phyloP scores from a whole-genome alignment of 1,140 invertebrate species.

The Drosophila tani region DNA sequence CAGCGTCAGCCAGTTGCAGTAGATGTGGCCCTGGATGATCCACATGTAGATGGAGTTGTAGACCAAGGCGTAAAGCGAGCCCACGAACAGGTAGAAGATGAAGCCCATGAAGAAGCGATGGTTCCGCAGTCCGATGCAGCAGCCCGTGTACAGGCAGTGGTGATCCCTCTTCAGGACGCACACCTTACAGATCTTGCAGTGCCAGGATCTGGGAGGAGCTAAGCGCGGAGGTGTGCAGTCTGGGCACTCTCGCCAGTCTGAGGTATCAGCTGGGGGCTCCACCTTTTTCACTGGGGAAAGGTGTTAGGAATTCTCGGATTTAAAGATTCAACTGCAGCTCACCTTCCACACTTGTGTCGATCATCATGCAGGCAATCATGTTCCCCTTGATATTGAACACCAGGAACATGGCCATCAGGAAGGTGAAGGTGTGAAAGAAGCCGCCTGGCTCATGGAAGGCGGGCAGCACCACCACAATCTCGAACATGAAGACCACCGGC shows the following conservation, averaged over 20 bases:
- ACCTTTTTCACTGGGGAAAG: no score
- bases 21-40: slow-evolving; percentile 84
- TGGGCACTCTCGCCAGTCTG: slow-evolving; percentile 49
- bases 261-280: slow-evolving; percentile 6
- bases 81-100: slow-evolving; percentile 91
- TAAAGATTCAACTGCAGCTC: no score
- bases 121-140: slow-evolving; percentile 95
- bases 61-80: slow-evolving; percentile 88
- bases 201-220: slow-evolving; percentile 95
- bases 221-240: slow-evolving; percentile 86
- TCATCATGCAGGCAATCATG: slow-evolving; percentile 74
- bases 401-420: slow-evolving; percentile 87
- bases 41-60: slow-evolving; percentile 90
- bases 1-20: slow-evolving; percentile 86
- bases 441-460: slow-evolving; percentile 85
- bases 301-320: no score
- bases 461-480: slow-evolving; percentile 89
- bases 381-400: slow-evolving; percentile 88
- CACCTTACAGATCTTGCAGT: slow-evolving; percentile 91
- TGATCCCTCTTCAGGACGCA: slow-evolving; percentile 97
- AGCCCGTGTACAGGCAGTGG: slow-evolving; percentile 96
- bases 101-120: slow-evolving; percentile 95
- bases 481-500: slow-evolving; percentile 83
- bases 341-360: slow-evolving; percentile 73
- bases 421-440: slow-evolving; percentile 84